A percentile compares a stretch with the other conserved stretches of the same genome.
Conservation (phyloP, 37 sponge, comb jelly and placozoan species). For the Axinella damicornis region DNA sequence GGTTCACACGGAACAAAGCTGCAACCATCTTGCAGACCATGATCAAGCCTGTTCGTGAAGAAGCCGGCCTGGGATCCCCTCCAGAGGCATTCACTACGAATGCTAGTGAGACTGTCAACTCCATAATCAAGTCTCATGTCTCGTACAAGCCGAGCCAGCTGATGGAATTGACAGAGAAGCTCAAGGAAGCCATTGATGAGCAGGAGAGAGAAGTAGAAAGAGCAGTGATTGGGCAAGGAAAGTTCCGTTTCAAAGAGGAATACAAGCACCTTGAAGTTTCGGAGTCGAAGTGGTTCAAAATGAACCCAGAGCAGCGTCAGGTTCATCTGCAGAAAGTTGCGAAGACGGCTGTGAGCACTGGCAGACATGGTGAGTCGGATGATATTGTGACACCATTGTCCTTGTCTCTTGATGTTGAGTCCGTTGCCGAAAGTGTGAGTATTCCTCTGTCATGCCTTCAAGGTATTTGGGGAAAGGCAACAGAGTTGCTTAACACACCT, state of each 20-base stretch:
- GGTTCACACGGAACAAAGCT: too few relatives aligned
- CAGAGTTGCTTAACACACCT: too few relatives aligned
- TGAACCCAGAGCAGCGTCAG: constrained; percentile 5
- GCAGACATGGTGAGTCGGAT: background rate
- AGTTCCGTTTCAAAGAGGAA: constrained; percentile 18
- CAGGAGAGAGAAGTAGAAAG: constrained; percentile 37
- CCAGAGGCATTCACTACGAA: too few relatives aligned
- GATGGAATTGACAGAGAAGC: constrained; percentile 11
- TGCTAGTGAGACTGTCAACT: too few relatives aligned
- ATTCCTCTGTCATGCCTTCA: too few relatives aligned
- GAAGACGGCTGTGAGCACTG: background rate
- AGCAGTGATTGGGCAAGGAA: constrained; percentile 19
- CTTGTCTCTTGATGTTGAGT: constrained; percentile 6
- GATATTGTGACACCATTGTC: background rate
- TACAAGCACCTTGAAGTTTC: background rate
- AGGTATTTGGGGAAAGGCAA: constrained; percentile 29
- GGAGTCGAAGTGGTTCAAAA: constrained; percentile 20
- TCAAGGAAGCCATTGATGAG: constrained; percentile 38
- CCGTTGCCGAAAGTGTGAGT: too few relatives aligned
- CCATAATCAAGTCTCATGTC: too few relatives aligned
- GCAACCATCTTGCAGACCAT: too few relatives aligned
- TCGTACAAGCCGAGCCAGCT: constrained; percentile 27
- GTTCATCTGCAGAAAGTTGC: constrained; percentile 26
- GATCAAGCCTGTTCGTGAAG: too few relatives aligned
- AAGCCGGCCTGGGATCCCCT: too few relatives aligned